Conservation (phyloP, 2,888 invertebrate species). For the Brachypterus glaber region DNA sequence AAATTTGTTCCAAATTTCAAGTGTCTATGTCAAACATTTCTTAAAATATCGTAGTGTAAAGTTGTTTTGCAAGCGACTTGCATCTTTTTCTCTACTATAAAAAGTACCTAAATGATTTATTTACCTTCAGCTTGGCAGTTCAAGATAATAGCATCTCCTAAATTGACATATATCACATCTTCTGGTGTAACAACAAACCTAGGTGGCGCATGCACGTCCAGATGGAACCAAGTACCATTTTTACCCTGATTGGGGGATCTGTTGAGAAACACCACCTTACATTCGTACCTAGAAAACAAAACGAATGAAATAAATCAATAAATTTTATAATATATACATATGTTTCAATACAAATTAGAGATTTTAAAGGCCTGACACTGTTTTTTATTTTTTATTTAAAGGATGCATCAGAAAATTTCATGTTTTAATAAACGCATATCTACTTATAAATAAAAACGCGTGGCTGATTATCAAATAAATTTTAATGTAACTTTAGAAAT, state of each 20-base stretch:
- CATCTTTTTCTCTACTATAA: too few relatives aligned
- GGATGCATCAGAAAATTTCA: too few relatives aligned
- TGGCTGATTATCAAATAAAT: too few relatives aligned
- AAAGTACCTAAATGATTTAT: too few relatives aligned
- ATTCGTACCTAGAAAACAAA: conserved; percentile 36
- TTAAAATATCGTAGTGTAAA: too few relatives aligned
- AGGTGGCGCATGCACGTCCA: conserved; percentile 95
- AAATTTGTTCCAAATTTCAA: too few relatives aligned
- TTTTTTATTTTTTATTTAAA: too few relatives aligned
- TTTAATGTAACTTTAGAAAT: too few relatives aligned
- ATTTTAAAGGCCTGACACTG: background rate
- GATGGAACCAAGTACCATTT: conserved; percentile 96
- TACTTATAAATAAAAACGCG: too few relatives aligned
- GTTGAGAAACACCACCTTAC: conserved; percentile 85
- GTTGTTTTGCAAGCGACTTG: too few relatives aligned
- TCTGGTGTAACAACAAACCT: conserved; percentile 91
- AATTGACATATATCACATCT: conserved; percentile 92
- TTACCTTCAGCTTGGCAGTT: conserved; percentile 89
- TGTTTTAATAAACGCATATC: too few relatives aligned
- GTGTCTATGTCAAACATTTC: too few relatives aligned
- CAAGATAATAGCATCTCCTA: conserved; percentile 91
- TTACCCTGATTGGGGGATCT: conserved; percentile 85
- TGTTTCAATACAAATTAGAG: background rate
- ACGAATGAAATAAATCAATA: conserved; percentile 1
- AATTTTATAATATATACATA: background rate